Percentiles rank a stretch among this genome's conserved stretches.
These are phyloP conservation scores for Chloroclysta siterata DNA, from an alignment of 2,888 invertebrate species.

Conservation along the genomic window DNA sequence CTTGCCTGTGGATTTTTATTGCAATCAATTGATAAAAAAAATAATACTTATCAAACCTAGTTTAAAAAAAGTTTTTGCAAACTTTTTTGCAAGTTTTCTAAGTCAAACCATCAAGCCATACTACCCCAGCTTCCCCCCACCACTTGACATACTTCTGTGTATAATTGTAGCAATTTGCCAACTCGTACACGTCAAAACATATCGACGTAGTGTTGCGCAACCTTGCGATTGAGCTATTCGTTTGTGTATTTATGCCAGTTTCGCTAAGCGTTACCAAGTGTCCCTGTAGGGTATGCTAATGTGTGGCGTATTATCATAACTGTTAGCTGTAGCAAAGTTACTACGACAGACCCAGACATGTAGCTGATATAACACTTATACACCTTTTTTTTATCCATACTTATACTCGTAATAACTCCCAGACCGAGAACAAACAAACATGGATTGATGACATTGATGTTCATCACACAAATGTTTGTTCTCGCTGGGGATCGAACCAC, in stretches of 20 bases:
- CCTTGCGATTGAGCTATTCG: slow-evolving; percentile 75
- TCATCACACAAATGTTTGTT: no score
- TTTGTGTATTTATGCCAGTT: slow-evolving; percentile 65
- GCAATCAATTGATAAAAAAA: no score
- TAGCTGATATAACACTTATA: no score
- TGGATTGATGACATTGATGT: no score
- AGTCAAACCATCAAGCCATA: neutral
- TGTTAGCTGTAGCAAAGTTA: slow-evolving; percentile 19
- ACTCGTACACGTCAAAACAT: slow-evolving; percentile 74
- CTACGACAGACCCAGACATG: no score
- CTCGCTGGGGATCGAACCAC: no score
- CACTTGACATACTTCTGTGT: slow-evolving; percentile 76
- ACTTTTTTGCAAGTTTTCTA: neutral
- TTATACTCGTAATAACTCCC: no score
- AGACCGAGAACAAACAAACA: no score
- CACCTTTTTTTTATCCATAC: no score
- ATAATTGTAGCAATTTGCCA: slow-evolving; percentile 80
- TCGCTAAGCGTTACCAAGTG: slow-evolving; percentile 54
- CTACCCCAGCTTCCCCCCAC: slow-evolving; percentile 57
- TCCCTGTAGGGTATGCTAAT: slow-evolving; percentile 57
- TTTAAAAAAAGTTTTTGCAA: neutral
- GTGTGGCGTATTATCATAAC: slow-evolving; percentile 25
- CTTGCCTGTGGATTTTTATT: no score
- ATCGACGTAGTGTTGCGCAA: slow-evolving; percentile 75
- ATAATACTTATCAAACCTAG: no score